Base-by-base conservation (phyloP, 2,113 vertebrate species). In the Crotophaga sulcirostris region DNA sequence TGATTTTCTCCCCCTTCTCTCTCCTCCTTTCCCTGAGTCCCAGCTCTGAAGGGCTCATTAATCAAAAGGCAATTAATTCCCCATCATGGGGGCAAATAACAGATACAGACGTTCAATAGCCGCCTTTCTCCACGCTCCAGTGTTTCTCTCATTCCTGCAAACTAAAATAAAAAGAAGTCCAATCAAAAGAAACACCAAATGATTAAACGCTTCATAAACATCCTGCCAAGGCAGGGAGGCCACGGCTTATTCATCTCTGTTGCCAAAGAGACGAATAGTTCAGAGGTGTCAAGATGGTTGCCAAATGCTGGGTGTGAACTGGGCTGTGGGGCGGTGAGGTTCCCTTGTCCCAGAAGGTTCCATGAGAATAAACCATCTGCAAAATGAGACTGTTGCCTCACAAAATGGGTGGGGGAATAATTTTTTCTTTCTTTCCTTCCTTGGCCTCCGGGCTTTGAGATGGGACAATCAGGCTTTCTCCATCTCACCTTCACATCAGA, bases 1-100 rank as follows among this genome's bases (percentile, higher is more conserved):
- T 24, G 51, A 67, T 70, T 64, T 45, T 15, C 29, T 29, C 7
- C 42, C 13, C n/a, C 7, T 78, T 24, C 64, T 56, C n/a, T 63
- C 58, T 54, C 74, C 42, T 83, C 51, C 42, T 44, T 74, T 38
- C 42, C 29, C 21, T 81, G 88, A 62, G 49, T 5, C 78, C 45
- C 49, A 33, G 81, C 86, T 96, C 89, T 89, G 97, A 97, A 96
- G 91, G 90, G 85, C 95, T 95, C 96, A 95, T 97, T 97, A 97
- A 96, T 97, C 97, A 97, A 94, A 95, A 95, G 93, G 93, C 96
- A 95, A 97, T 97, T 97, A 97, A 97, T 96, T 96, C 91, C 84
- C 96, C 96, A 96, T 97, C 96, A 64, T 5, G 63, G 95, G 97
- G 96, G 96, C 97, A 96, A 97, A 94, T 93, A 96, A 89, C 89